Evolutionary conservation across 2,888 invertebrate genomes (phyloP), one percentile per base, ranked within the genome.

Genomic region (Mactromeris polynyma): DNA sequence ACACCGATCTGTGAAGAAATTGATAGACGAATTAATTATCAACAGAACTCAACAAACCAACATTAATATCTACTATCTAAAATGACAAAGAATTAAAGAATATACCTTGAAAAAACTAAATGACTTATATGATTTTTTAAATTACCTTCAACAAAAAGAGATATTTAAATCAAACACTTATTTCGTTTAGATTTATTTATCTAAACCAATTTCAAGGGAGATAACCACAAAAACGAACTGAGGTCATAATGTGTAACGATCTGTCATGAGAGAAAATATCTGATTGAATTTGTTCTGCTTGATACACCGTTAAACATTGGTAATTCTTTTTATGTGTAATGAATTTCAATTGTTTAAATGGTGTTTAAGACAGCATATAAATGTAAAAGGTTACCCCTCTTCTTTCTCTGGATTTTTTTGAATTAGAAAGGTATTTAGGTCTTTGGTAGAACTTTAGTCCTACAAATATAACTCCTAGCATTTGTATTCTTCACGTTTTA

Each of bases 201-300:
- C 2, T 19, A 33, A 73, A 17, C 36, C 1, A 36, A 33, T 33
- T 36, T 73, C 73, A 73, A 73, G 73, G 73, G 73, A 73, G 73
- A 19, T 6, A 73, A 73, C 33, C 33, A 11, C 2, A 73, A 14
- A 9, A 73, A 33, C 2, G 0, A 73, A 11, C 33, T 36, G 36
- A 73, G 73, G 73, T 73, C 73, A 73, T 26, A 73, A 73, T 73
- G 14, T 73, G 73, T 73, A 73, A 73, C 73, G 73, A 36, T 14
- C 73, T 73, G 73, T 73, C 31, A 36, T 33, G 36, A 17, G 19
- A 73, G 17, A n/a, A n/a, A 64, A 3, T 26, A n/a, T 26, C 17
- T 11, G 14, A 9, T 46, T 46, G 1, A 17, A n/a, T 64, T 64
- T 26, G 26, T 64, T 26, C 58, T 64, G 26, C 9, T 64, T 64